Percentiles rank a stretch among this genome's conserved stretches.
Evolutionary conservation across 2,888 invertebrate species (phyloP).

Genomic region (Ormyrus nitidulus): DNA sequence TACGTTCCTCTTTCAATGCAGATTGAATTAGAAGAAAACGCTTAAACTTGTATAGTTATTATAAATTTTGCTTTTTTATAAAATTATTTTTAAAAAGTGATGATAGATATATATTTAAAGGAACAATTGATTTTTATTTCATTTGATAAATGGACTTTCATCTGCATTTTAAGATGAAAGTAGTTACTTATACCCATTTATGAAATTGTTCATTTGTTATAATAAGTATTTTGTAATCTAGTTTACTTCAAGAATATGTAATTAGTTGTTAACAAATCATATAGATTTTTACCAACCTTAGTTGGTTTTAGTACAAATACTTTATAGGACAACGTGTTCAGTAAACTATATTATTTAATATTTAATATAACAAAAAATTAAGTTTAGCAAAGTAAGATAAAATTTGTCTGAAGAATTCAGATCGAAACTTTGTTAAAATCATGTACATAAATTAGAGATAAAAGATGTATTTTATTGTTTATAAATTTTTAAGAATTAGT

Average conservation of each 20-base stretch:
- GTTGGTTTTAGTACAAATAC: background rate
- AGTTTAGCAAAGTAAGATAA: conserved; percentile 10
- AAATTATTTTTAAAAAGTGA: too few relatives aligned
- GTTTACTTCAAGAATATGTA: conserved; percentile 5
- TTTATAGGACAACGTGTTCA: conserved; percentile 12
- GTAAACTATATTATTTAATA: conserved; percentile 33
- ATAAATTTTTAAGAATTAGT: conserved; percentile 48
- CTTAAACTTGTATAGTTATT: conserved; percentile 11
- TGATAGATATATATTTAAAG: background rate
- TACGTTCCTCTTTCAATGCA: background rate
- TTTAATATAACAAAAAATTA: conserved; percentile 22
- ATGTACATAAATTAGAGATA: conserved; percentile 50
- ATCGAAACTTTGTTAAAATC: conserved; percentile 41
- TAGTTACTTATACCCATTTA: background rate
- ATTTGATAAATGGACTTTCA: background rate
- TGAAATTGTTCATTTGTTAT: conserved; percentile 16
- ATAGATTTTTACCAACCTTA: too few relatives aligned
- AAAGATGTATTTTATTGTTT: conserved; percentile 55
- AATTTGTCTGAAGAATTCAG: conserved; percentile 39
- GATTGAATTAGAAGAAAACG: background rate
- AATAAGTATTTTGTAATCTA: conserved; percentile 25
- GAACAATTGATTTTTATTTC: background rate
- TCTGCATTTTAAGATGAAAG: background rate
- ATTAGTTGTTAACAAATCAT: background rate
- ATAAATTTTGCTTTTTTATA: conserved; percentile 5